These are phyloP conservation scores for Heliconius ethilla DNA, from an alignment of 2,888 invertebrate genomes.

Conservation along the genomic window DNA sequence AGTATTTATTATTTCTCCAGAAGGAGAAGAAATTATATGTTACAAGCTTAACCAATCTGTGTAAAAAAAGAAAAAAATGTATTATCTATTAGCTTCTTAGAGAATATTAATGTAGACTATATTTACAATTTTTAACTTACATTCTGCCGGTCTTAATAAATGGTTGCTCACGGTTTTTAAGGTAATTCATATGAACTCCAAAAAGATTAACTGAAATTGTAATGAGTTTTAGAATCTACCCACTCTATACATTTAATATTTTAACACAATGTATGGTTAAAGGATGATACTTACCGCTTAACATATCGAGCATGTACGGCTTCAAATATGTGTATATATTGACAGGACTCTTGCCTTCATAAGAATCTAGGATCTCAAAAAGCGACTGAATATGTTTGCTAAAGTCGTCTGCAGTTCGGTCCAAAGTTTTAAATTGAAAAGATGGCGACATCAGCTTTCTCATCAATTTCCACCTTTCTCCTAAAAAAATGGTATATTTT, in stretches of 20 bases:
- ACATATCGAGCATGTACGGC: conserved; percentile 54
- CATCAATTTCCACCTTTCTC: conserved; percentile 35
- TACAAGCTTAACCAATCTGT: conserved; percentile 51
- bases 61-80: conserved; percentile 20
- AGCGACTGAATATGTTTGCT: conserved; percentile 49
- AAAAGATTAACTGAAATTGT: conserved; percentile 50
- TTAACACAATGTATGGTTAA: background rate
- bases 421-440: conserved; percentile 52
- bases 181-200: conserved; percentile 50
- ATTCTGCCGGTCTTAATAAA: conserved; percentile 49
- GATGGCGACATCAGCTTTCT: conserved; percentile 53
- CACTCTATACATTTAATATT: background rate
- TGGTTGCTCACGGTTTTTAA: conserved; percentile 50
- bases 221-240: background rate
- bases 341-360: conserved; percentile 44
- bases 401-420: conserved; percentile 48
- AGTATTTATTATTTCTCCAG: conserved; percentile 52
- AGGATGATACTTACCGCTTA: conserved; percentile 49
- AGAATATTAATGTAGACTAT: background rate
- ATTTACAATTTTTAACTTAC: conserved; percentile 42
- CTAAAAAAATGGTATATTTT: background rate
- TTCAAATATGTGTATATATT: conserved; percentile 52
- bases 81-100: background rate
- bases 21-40: conserved; percentile 54
- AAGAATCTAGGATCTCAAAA: conserved; percentile 47